Base-by-base conservation (phyloP, 2,888 invertebrate genomes). In the Fragum sueziense region DNA sequence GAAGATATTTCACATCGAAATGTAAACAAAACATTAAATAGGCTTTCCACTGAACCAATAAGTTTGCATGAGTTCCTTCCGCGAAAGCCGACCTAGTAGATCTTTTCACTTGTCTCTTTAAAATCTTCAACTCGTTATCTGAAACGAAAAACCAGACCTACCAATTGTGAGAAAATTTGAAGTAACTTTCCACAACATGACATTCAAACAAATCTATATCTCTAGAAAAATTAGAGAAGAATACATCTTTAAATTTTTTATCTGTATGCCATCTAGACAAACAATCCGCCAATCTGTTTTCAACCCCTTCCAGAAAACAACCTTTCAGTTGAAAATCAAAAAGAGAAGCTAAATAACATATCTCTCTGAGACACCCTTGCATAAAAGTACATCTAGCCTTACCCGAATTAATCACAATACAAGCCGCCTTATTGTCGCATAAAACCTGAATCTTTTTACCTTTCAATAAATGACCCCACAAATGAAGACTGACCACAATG, bases 401-500 rank as follows among this genome's bases (percentile, higher is more conserved):
- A 25, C 2, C 69, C 29, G 69, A 29, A 25, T 69, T 69, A n/a
- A 69, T 47, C 17, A 69, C 69, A 11, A 47, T 27, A 69, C 70
- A 70, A 22, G 29, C 69, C 17, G 69, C 47, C n/a, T 27, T 14
- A n/a, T 51, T 69, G 31, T 69, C 69, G 27, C 69, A 69, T 14
- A 25, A 51, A 47, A 69, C 27, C 7, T 54, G 54, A 47, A 51
- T 51, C n/a, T 69, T 31, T 31, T 20, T 69, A 22, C 25, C 27
- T 29, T 25, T 52, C n/a, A 29, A 27, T 27, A 27, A n/a, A 20
- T 22, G 17, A 29, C 51, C 69, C 47, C 65, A 81, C 20, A 81
- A 27, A 47, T 75, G 67, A 33, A 78, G 17, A 34, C 52, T 29
- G 33, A 81, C 41, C 14, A 78, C 54, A 47, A 78, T 69, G 29